These are phyloP conservation scores for Pegoplata infirma DNA, from an alignment of 2,888 invertebrate species.

Conservation along the genomic window DNA sequence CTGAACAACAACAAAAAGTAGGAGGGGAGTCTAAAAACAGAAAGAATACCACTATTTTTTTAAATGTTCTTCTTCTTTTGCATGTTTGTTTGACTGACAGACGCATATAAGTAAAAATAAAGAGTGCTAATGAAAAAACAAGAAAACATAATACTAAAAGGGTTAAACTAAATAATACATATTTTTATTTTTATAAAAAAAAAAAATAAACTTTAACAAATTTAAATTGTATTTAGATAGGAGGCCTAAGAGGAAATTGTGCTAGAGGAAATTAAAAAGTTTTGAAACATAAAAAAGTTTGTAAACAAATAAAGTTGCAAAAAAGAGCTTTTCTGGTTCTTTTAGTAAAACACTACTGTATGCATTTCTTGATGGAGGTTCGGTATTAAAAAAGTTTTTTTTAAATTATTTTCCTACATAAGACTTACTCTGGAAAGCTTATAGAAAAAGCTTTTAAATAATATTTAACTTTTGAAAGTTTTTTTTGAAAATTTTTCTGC, in stretches of 20 bases:
- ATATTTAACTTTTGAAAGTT: no score
- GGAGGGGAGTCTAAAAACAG: slow-evolving; percentile 49
- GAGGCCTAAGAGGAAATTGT: background rate
- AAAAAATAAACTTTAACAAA: background rate
- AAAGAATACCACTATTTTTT: slow-evolving; percentile 12
- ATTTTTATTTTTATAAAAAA: background rate
- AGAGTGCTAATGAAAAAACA: slow-evolving; percentile 54
- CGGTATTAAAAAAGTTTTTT: no score
- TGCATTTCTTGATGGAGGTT: no score
- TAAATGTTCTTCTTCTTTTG: slow-evolving; percentile 40
- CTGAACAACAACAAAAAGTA: slow-evolving; percentile 41
- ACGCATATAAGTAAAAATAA: slow-evolving; percentile 15
- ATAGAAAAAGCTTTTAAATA: no score
- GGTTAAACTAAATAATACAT: slow-evolving; percentile 8
- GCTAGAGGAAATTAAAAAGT: no score
- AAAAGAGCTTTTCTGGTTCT: no score
- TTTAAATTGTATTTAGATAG: background rate
- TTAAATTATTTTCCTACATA: no score
- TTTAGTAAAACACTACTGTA: no score
- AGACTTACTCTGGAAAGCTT: no score
- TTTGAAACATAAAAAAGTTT: no score
- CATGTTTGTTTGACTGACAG: slow-evolving; percentile 53
- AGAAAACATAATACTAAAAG: slow-evolving; percentile 24
- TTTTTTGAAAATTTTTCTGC: no score
- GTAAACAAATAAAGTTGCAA: no score